Percentiles rank a stretch among this genome's conserved stretches.
phyloP scores from a whole-genome alignment of 2,888 invertebrate species.

The Eumerus sabulonum region DNA sequence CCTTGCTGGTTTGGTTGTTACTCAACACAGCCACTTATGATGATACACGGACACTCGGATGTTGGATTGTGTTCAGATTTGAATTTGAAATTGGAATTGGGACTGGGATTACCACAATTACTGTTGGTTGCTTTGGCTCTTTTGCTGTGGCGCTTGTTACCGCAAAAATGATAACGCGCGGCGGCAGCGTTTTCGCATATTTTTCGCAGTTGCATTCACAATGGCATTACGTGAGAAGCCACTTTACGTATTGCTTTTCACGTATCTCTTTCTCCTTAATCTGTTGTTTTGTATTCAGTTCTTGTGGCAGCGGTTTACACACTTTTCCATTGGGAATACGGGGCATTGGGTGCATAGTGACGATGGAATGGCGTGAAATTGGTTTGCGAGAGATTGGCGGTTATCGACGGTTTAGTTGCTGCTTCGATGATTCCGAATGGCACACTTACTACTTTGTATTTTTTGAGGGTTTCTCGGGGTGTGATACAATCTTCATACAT shows the following conservation, averaged over 20 bases:
- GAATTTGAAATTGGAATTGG: slow-evolving; percentile 44
- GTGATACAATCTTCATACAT: too few relatives aligned
- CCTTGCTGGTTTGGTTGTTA: slow-evolving; percentile 52
- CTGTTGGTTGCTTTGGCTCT: slow-evolving; percentile 19
- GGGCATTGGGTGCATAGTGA: too few relatives aligned
- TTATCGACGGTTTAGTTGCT: background rate
- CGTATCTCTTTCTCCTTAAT: background rate
- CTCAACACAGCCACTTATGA: slow-evolving; percentile 53
- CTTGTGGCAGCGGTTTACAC: background rate
- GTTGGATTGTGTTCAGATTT: slow-evolving; percentile 34
- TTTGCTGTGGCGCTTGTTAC: slow-evolving; percentile 42
- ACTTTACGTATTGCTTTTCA: slow-evolving; percentile 54
- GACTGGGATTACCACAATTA: slow-evolving; percentile 31
- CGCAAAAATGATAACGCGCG: slow-evolving; percentile 33
- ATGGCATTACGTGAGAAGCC: slow-evolving; percentile 63
- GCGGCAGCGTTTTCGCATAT: slow-evolving; percentile 4
- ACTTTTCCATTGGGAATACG: background rate
- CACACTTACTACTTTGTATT: slow-evolving; percentile 3
- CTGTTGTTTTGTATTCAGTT: background rate
- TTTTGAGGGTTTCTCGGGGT: slow-evolving; percentile 1
- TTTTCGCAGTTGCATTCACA: slow-evolving; percentile 54
- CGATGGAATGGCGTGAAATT: background rate
- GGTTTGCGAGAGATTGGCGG: slow-evolving; percentile 1
- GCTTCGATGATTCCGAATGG: background rate
- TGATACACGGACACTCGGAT: slow-evolving; percentile 14